These are phyloP conservation scores for Eubasilissa splendida DNA, from an alignment of 2,888 invertebrate species.

Conservation along the genomic window DNA sequence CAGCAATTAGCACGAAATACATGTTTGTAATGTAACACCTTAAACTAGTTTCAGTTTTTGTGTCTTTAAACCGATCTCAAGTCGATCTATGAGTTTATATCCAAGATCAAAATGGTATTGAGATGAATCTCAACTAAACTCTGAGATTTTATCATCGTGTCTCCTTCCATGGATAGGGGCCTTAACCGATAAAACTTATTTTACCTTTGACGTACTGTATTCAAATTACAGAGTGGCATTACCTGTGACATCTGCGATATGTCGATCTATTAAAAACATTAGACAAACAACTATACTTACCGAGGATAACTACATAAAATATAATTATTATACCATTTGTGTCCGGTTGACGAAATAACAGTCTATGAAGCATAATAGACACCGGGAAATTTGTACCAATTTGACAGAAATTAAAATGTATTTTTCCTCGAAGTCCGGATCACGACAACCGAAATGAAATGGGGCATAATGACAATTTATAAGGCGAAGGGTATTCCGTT, in stretches of 20 bases:
- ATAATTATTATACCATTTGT: conserved; percentile 39
- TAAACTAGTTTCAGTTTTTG: too few species aligned
- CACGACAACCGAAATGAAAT: conserved; percentile 51
- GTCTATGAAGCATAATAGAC: not conserved
- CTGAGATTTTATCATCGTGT: too few species aligned
- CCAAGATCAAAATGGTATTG: too few species aligned
- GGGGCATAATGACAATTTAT: conserved; percentile 54
- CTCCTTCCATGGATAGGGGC: too few species aligned
- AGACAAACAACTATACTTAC: conserved; percentile 23
- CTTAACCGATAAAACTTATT: too few species aligned
- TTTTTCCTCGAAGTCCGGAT: conserved; percentile 39
- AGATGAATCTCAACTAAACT: too few species aligned
- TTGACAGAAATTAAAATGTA: conserved; percentile 39
- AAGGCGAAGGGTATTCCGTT: conserved; percentile 46
- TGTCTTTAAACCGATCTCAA: too few species aligned
- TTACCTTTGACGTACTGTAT: not conserved
- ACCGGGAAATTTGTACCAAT: not conserved
- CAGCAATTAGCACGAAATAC: too few species aligned
- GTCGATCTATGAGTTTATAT: too few species aligned
- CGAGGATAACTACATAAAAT: conserved; percentile 4
- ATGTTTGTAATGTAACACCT: too few species aligned
- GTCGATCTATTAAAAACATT: conserved; percentile 30
- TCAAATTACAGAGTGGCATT: conserved; percentile 1
- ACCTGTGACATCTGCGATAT: conserved; percentile 22
- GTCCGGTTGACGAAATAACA: conserved; percentile 8